Base-by-base conservation (phyloP, 2,113 vertebrate species). In the Benitochromis conjunctus region DNA sequence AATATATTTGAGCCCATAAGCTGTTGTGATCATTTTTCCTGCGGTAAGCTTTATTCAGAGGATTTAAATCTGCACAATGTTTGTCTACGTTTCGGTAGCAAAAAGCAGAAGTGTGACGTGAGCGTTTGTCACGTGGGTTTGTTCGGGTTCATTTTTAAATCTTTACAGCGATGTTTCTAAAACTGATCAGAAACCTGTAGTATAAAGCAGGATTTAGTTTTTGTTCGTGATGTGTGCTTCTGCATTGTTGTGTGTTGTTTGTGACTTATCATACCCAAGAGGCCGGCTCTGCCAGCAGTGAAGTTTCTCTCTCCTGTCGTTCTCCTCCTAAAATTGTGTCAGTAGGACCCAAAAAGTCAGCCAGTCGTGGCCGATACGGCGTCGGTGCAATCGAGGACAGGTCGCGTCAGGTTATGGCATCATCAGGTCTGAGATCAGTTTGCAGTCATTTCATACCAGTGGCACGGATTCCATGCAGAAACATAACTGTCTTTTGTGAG, bases 111-210 rank as follows among this genome's bases (percentile, higher is more conserved):
- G 29, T 34, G 26, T 31, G 62, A 14, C 1, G 19, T 38, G 34
- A 0, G 60, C 18, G 31, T 64, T 29, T 31, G 12, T 64, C 62
- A 21, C 3, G 2, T 0, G 34, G 6, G 38, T 66, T 38, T 19
- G 1, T 21, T 21, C 34, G 7, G 6, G 60, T 5, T 34, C 2
- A 4, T 1, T 13, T 64, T 64, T 3, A 64, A 64, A 64, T 7
- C 60, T 71, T 43, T 46, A 46, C 3, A 1, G 8, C 4, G 13
- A 43, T 6, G 66, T 46, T 46, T 21, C 38, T 69, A 3, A 69
- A 69, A 69, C 36, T 41, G 64, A 69, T 69, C 36, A 69, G 36
- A 16, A 69, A 6, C 9, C 12, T 43, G n/a, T 43, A 0, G 3
- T 43, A 3, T 18, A 21, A 43, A n/a, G 51, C 51, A n/a, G 51